phyloP scores from a whole-genome alignment of 2,797 vertebrate genomes.

The Scomberomorus guttatus region DNA sequence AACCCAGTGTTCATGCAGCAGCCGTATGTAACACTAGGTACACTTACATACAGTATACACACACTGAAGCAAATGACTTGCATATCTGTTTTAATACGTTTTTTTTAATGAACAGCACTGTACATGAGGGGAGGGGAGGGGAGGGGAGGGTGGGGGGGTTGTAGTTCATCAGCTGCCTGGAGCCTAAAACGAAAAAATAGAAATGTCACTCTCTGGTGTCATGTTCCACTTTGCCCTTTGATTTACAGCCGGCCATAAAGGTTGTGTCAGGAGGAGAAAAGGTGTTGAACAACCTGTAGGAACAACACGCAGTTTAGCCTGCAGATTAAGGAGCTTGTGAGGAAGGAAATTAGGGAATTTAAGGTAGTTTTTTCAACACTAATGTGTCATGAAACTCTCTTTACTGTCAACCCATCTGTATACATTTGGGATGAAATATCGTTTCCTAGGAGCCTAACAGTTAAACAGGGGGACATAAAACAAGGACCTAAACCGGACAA shows the following conservation, averaged over 20 bases:
- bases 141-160: neutral
- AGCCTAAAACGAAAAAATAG: conserved; percentile 62
- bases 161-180: conserved; percentile 31
- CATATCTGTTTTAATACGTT: neutral
- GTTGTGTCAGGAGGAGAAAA: conserved; percentile 22
- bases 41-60: neutral
- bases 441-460: too few relatives aligned
- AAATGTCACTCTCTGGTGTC: conserved; percentile 58
- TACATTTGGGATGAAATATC: too few relatives aligned
- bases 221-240: conserved; percentile 58
- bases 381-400: neutral
- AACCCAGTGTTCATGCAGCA: conserved; percentile 52
- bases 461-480: too few relatives aligned
- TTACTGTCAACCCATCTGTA: too few relatives aligned
- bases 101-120: neutral
- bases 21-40: conserved; percentile 36
- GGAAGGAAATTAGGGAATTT: neutral
- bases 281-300: conserved; percentile 26
- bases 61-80: neutral
- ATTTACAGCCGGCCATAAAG: conserved; percentile 61
- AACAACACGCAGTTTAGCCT: neutral
- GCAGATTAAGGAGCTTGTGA: neutral
- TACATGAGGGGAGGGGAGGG: neutral
- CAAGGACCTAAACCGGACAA: too few relatives aligned
- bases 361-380: neutral